Conservation (phyloP, 2,888 invertebrate genomes). For the Xanthia icteritia region DNA sequence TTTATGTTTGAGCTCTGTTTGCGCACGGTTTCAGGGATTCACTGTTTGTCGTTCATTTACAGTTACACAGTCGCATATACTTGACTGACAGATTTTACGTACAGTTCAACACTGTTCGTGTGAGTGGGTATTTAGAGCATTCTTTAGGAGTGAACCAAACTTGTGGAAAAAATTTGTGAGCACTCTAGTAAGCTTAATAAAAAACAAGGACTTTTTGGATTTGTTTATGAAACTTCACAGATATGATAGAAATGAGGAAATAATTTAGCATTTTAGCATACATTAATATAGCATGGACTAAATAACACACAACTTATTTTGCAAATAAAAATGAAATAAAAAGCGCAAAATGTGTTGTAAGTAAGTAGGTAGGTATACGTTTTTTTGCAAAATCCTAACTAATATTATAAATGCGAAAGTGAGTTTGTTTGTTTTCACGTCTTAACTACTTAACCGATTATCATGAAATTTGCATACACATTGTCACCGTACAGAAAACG, state of each 20-base stretch:
- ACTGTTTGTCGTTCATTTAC: constrained; percentile 63
- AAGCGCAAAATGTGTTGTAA: background rate
- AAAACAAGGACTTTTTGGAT: background rate
- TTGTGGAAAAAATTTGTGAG: constrained; percentile 3
- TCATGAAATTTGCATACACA: too few relatives aligned
- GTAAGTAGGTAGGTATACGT: background rate
- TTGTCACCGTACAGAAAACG: too few relatives aligned
- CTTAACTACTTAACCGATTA: too few relatives aligned
- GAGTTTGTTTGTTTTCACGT: too few relatives aligned
- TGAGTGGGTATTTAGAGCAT: constrained; percentile 18
- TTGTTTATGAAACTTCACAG: background rate
- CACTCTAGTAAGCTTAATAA: constrained; percentile 7
- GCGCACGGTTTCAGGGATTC: constrained; percentile 52
- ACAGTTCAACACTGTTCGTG: constrained; percentile 24
- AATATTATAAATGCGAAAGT: too few relatives aligned
- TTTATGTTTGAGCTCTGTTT: constrained; percentile 66
- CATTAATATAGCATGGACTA: background rate
- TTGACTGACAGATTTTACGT: constrained; percentile 52
- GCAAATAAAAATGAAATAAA: background rate
- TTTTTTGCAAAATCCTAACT: background rate
- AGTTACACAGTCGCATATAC: constrained; percentile 42
- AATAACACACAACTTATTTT: background rate
- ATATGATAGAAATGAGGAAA: background rate
- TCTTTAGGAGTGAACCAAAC: constrained; percentile 1
- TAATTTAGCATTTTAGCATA: background rate